A percentile compares a stretch with the other conserved stretches of the same genome.
phyloP scores from a whole-genome alignment of 2,797 vertebrate species.

The Ctenopoma kingsleyae region DNA sequence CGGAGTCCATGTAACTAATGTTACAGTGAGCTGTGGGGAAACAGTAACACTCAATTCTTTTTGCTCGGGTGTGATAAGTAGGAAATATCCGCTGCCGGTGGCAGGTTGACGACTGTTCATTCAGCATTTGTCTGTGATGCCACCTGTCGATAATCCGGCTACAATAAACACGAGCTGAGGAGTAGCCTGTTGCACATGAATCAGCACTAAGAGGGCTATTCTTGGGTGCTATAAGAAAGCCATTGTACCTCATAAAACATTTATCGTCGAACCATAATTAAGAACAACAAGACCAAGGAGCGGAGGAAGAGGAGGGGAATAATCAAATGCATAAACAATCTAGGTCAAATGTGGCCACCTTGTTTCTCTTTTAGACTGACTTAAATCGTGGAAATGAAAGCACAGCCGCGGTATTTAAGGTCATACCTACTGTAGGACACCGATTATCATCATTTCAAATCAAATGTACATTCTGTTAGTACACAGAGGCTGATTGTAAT shows the following conservation, averaged over 20 bases:
- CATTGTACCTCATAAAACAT: constrained; percentile 77
- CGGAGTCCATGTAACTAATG: neutral
- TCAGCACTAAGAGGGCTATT: constrained; percentile 71
- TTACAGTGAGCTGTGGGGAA: neutral
- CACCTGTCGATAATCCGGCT: constrained; percentile 69
- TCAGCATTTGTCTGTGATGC: constrained; percentile 48
- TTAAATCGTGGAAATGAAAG: neutral
- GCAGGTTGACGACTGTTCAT: constrained; percentile 24
- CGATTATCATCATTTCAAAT: too few species aligned
- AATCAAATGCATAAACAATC: neutral
- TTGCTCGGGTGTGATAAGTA: neutral
- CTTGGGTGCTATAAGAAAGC: constrained; percentile 58
- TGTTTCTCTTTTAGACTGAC: neutral
- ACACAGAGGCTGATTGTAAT: neutral
- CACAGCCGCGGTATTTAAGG: neutral
- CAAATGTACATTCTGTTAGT: neutral
- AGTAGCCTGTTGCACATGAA: constrained; percentile 60
- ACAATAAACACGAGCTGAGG: constrained; percentile 55
- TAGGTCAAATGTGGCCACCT: neutral
- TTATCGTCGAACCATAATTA: constrained; percentile 61
- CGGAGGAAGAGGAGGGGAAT: neutral
- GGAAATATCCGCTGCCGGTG: neutral
- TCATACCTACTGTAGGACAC: too few species aligned
- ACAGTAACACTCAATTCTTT: neutral
- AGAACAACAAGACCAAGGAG: constrained; percentile 34